Evolutionary conservation across 2,888 invertebrate genomes (phyloP).

Genomic region (Hermaeophaga mercurialis): DNA sequence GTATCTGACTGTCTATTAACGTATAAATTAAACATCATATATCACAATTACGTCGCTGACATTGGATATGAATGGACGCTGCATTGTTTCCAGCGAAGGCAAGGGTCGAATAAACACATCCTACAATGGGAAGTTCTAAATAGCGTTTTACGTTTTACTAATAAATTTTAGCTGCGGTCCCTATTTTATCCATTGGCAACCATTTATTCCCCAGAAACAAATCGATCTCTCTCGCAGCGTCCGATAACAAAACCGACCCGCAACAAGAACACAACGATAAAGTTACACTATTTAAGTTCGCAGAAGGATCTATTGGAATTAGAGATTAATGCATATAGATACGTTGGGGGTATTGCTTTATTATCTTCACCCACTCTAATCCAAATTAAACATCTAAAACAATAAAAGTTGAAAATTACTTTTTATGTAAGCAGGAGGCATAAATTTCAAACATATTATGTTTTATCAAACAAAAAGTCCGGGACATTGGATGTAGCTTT

Average conservation of each 20-base stretch:
- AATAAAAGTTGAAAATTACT: too few species aligned
- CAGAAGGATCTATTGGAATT: slow-evolving; percentile 8
- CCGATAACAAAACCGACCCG: slow-evolving; percentile 15
- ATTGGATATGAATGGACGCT: neutral
- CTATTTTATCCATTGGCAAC: slow-evolving; percentile 26
- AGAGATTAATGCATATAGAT: slow-evolving; percentile 2
- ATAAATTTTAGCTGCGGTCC: slow-evolving; percentile 22
- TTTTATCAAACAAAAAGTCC: too few species aligned
- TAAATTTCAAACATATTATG: too few species aligned
- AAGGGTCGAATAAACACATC: slow-evolving; percentile 22
- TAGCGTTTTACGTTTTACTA: slow-evolving; percentile 18
- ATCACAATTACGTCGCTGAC: neutral
- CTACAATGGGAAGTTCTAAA: slow-evolving; percentile 17
- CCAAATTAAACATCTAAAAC: too few species aligned
- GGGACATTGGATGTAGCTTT: too few species aligned
- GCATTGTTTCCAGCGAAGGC: slow-evolving; percentile 15
- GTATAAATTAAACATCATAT: neutral
- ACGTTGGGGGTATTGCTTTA: too few species aligned
- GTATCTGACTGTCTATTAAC: neutral
- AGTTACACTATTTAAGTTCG: slow-evolving; percentile 13
- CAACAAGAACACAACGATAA: slow-evolving; percentile 20
- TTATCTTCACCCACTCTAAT: too few species aligned
- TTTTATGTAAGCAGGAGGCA: too few species aligned
- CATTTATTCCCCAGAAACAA: slow-evolving; percentile 18
- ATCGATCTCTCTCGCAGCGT: slow-evolving; percentile 16